Conservation (phyloP, 2,888 invertebrate genomes). For the Epirrhoe alternata region DNA sequence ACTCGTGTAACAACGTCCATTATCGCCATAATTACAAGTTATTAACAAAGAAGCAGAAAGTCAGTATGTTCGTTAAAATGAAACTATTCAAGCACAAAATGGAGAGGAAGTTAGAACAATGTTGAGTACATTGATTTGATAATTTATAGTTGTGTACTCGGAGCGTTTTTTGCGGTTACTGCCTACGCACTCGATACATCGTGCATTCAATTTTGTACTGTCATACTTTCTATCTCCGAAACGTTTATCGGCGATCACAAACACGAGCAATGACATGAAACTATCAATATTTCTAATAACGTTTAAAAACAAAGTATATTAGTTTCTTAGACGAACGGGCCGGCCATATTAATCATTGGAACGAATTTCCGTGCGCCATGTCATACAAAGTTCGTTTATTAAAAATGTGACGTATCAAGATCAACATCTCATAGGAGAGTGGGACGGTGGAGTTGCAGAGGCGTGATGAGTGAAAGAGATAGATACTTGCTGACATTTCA, state of each 20-base stretch:
- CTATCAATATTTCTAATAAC: constrained; percentile 85
- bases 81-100: constrained; percentile 42
- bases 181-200: constrained; percentile 65
- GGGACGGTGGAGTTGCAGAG: constrained; percentile 62
- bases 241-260: constrained; percentile 80
- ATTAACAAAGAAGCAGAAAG: constrained; percentile 30
- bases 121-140: constrained; percentile 50
- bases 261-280: constrained; percentile 83
- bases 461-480: constrained; percentile 66
- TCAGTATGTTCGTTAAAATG: constrained; percentile 37
- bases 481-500: constrained; percentile 80
- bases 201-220: constrained; percentile 73
- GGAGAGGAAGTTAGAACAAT: constrained; percentile 41
- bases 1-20: constrained; percentile 50
- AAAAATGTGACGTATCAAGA: constrained; percentile 86
- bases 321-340: constrained; percentile 74
- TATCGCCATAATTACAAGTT: constrained; percentile 67
- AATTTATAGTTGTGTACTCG: constrained; percentile 57
- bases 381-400: constrained; percentile 84
- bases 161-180: constrained; percentile 64
- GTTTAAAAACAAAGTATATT: constrained; percentile 83
- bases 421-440: constrained; percentile 80
- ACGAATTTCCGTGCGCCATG: constrained; percentile 83
- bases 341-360: constrained; percentile 84
- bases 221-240: constrained; percentile 78